These are phyloP conservation scores for Cepphus grylle DNA, from an alignment of 2,113 vertebrate genomes.

Conservation along the genomic window DNA sequence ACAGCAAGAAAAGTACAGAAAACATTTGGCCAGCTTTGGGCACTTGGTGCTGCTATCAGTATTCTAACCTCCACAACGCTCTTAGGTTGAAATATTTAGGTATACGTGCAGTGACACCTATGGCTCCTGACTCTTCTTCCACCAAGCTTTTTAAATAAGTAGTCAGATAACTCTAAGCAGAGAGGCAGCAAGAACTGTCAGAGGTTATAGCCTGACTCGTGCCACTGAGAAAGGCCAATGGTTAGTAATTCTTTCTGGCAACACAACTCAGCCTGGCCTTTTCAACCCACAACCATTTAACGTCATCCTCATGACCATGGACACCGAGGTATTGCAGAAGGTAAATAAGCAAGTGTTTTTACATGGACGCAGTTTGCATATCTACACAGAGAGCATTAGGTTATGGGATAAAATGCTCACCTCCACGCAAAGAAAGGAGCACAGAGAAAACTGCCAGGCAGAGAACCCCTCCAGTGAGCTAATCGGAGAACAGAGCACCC, in stretches of 20 bases:
- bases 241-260: neutral
- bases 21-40: neutral
- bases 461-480: neutral
- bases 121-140: neutral
- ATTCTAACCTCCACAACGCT: neutral
- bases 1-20: neutral
- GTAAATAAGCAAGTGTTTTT: neutral
- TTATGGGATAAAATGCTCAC: neutral
- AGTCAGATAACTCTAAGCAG: neutral
- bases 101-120: neutral
- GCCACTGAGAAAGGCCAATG: neutral
- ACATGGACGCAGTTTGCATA: neutral
- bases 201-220: neutral
- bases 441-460: neutral
- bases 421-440: neutral
- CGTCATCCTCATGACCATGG: fast-evolving
- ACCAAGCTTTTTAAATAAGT: neutral
- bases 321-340: neutral
- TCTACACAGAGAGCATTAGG: neutral
- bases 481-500: neutral
- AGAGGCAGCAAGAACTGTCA: neutral
- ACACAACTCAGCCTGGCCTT: neutral
- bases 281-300: neutral
- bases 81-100: fast-evolving
- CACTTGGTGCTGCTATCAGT: neutral